Conservation (phyloP, 1,140 invertebrate genomes). For the Cydia splendana region DNA sequence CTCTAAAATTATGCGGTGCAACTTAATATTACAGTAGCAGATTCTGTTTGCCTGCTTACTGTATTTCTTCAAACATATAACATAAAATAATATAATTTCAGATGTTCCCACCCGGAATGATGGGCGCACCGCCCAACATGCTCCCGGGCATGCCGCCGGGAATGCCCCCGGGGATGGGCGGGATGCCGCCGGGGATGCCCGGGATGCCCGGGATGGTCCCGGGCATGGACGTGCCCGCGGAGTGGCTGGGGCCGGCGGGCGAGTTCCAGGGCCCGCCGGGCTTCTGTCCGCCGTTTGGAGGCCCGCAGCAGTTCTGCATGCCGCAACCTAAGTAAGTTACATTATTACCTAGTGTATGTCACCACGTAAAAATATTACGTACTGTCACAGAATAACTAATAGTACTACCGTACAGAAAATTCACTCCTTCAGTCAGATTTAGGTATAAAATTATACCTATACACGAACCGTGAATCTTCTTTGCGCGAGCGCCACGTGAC, state of each 20-base stretch:
- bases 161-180: slow-evolving; percentile 40
- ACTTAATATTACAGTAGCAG: too few species aligned
- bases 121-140: slow-evolving; percentile 43
- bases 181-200: slow-evolving; percentile 48
- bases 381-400: too few species aligned
- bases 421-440: too few species aligned
- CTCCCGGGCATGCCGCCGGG: slow-evolving; percentile 29
- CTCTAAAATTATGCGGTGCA: too few species aligned
- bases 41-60: too few species aligned
- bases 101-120: slow-evolving; percentile 64
- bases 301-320: slow-evolving; percentile 63
- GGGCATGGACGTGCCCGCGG: slow-evolving; percentile 35
- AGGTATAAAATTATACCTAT: too few species aligned
- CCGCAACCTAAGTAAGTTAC: slow-evolving; percentile 67
- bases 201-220: slow-evolving; percentile 32
- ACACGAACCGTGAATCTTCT: too few species aligned
- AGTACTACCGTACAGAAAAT: too few species aligned
- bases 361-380: neutral
- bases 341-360: slow-evolving; percentile 3
- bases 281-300: slow-evolving; percentile 61
- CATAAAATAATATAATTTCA: slow-evolving; percentile 33
- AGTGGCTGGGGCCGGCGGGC: slow-evolving; percentile 38
- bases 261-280: slow-evolving; percentile 45
- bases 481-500: too few species aligned
- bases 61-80: too few species aligned